Evolutionary conservation across 2,797 vertebrate genomes (phyloP).

Genomic region (Lagocephalus sceleratus): DNA sequence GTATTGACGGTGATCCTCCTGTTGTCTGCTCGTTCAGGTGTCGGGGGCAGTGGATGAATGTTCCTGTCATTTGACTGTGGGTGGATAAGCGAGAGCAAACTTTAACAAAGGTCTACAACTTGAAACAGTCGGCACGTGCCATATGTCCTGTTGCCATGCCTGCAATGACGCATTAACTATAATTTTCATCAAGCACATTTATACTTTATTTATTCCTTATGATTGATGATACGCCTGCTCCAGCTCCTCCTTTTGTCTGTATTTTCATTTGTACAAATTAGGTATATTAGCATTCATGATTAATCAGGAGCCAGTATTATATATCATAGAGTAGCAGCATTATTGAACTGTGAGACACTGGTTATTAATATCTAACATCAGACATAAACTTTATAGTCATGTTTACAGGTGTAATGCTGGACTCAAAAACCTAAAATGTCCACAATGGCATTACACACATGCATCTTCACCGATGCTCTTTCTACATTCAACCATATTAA

Average conservation of each 20-base stretch:
- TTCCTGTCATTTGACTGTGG: constrained; percentile 1
- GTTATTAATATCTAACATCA: not conserved
- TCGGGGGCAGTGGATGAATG: not conserved
- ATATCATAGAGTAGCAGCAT: not conserved
- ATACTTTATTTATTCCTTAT: no score
- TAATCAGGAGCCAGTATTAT: not conserved
- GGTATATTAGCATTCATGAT: not conserved
- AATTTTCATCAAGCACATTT: not conserved
- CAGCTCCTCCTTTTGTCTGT: not conserved
- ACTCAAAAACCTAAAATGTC: no score
- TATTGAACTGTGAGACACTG: not conserved
- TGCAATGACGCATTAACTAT: constrained; percentile 13
- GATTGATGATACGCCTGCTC: no score
- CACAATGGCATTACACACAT: no score
- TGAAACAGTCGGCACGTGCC: constrained; percentile 31
- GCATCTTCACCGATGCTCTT: no score
- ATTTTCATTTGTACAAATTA: not conserved
- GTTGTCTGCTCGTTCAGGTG: not conserved
- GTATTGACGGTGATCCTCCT: constrained; percentile 9
- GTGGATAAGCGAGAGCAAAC: constrained; percentile 26
- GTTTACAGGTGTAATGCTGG: no score
- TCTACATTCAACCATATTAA: no score
- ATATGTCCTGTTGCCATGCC: constrained; percentile 17
- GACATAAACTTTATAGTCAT: not conserved
- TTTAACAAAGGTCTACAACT: constrained; percentile 12